These are phyloP conservation scores for Trachelus troglodyta DNA, from an alignment of 2,888 invertebrate species.

Conservation along the genomic window DNA sequence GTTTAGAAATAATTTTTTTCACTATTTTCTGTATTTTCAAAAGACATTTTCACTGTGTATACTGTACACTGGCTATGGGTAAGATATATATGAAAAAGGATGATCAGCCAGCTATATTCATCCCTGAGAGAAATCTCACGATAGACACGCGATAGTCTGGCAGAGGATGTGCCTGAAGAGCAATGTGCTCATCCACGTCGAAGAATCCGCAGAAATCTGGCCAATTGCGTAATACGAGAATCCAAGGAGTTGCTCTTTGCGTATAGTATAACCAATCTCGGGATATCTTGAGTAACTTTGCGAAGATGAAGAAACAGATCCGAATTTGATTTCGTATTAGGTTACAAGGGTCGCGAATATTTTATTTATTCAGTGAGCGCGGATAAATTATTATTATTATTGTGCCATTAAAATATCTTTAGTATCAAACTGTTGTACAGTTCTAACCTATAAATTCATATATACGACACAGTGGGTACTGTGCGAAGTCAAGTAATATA, in stretches of 20 bases:
- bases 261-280: neutral
- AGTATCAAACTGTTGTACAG: neutral
- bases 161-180: neutral
- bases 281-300: neutral
- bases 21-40: neutral
- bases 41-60: neutral
- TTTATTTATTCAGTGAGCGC: no score
- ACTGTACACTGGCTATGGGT: constrained; percentile 4
- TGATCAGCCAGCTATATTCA: neutral
- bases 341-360: neutral
- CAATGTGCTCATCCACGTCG: neutral
- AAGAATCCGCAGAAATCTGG: neutral
- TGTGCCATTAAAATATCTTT: neutral
- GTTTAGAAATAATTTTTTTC: neutral
- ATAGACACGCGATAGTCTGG: neutral
- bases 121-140: neutral
- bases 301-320: neutral
- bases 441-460: neutral
- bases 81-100: neutral
- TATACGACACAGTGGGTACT: no score
- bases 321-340: neutral
- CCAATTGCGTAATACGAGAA: neutral
- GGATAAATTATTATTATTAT: neutral
- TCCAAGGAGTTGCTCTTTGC: neutral
- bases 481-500: neutral